phyloP scores from a whole-genome alignment of 2,113 vertebrate genomes.

The Tylochromis polylepis region DNA sequence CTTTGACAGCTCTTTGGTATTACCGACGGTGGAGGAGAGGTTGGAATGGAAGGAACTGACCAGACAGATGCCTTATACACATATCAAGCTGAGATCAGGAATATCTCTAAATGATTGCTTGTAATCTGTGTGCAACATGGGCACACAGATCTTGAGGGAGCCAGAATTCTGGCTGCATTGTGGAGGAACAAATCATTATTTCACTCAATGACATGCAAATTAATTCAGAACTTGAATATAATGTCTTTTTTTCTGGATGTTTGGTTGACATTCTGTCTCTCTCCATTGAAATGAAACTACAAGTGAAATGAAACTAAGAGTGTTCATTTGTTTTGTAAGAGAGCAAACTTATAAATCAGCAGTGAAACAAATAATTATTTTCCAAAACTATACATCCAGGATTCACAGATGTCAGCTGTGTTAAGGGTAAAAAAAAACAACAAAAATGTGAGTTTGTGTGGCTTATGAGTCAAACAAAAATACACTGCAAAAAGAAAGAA shows the following conservation, averaged over 20 bases:
- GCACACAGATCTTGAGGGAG: background rate
- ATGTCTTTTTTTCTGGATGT: background rate
- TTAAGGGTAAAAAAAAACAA: background rate
- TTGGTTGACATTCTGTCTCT: background rate
- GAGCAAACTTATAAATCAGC: background rate
- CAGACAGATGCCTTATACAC: background rate
- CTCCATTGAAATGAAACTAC: background rate
- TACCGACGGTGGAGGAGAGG: background rate
- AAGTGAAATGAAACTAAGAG: background rate
- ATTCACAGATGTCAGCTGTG: background rate
- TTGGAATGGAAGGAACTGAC: background rate
- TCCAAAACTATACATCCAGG: background rate
- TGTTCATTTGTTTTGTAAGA: background rate
- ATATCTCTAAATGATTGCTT: background rate
- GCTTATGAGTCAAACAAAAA: background rate
- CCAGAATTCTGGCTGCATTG: background rate
- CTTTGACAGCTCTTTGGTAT: background rate
- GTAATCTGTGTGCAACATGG: fast-evolving
- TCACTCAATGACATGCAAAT: background rate
- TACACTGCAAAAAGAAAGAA: background rate
- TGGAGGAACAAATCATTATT: background rate
- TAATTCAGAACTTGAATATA: background rate
- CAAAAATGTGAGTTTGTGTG: background rate
- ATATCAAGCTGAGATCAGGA: fast-evolving
- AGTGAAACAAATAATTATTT: background rate